phyloP scores from a whole-genome alignment of 2,888 invertebrate species.

The Hirtodrosophila cameraria region DNA sequence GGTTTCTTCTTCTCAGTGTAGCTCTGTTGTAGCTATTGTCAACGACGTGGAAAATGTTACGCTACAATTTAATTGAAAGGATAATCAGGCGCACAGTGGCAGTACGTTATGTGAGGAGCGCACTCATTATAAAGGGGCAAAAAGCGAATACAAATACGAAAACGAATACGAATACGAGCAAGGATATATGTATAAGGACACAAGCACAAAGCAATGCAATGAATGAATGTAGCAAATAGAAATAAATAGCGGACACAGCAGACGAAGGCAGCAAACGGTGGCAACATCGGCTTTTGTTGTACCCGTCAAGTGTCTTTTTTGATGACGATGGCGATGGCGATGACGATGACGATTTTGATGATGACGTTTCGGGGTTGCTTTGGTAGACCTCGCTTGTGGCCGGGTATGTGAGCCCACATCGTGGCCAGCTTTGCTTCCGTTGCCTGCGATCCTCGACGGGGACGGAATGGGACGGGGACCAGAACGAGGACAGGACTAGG shows the following conservation, averaged over 20 bases:
- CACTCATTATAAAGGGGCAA: constrained; percentile 47
- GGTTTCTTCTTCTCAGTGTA: constrained; percentile 17
- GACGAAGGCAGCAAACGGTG: constrained; percentile 38
- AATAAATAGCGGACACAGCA: constrained; percentile 61
- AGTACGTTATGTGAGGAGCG: constrained; percentile 55
- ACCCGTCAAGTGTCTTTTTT: constrained; percentile 77
- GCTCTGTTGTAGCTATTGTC: constrained; percentile 54
- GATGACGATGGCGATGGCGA: constrained; percentile 43
- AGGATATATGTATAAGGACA: constrained; percentile 19
- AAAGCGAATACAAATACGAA: too few relatives aligned
- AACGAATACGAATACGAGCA: neutral
- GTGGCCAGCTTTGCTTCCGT: constrained; percentile 70
- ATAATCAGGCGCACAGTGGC: constrained; percentile 76
- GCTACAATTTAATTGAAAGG: constrained; percentile 82
- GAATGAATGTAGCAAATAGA: constrained; percentile 68
- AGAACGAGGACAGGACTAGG: neutral
- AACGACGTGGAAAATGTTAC: constrained; percentile 80
- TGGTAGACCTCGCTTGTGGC: constrained; percentile 83
- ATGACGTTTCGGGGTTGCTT: constrained; percentile 77
- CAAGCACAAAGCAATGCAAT: constrained; percentile 62
- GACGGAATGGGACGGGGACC: neutral
- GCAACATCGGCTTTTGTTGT: constrained; percentile 74
- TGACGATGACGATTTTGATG: constrained; percentile 6
- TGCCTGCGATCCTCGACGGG: constrained; percentile 53
- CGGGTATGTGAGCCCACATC: constrained; percentile 80